phyloP scores from a whole-genome alignment of 2,888 invertebrate species.

The Tineola bisselliella region DNA sequence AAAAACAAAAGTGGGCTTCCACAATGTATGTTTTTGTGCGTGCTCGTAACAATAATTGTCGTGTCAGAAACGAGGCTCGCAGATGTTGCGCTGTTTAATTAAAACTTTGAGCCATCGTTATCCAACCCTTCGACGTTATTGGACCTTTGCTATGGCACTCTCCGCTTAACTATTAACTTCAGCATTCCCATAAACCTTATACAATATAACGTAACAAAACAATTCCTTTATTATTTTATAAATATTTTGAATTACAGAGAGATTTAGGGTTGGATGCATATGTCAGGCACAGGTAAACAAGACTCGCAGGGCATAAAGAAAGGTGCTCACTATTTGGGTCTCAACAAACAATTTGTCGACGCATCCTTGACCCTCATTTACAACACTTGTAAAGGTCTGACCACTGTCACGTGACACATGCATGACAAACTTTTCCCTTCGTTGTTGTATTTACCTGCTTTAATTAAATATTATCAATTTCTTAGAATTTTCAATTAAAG shows the following conservation, averaged over 20 bases:
- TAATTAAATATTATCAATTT: background rate
- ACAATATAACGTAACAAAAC: background rate
- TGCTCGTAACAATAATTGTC: slow-evolving; percentile 47
- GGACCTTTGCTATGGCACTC: slow-evolving; percentile 21
- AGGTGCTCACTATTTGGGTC: slow-evolving; percentile 9
- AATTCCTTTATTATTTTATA: background rate
- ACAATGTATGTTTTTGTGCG: slow-evolving; percentile 20
- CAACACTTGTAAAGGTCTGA: slow-evolving; percentile 9
- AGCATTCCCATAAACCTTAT: background rate
- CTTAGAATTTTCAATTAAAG: too few species aligned
- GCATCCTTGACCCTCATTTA: slow-evolving; percentile 10
- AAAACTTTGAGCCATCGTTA: slow-evolving; percentile 56
- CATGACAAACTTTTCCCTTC: background rate
- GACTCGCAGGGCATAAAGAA: background rate
- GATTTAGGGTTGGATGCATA: slow-evolving; percentile 6
- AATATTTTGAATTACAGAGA: background rate
- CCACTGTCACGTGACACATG: background rate
- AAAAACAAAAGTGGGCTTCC: background rate
- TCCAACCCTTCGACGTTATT: slow-evolving; percentile 49
- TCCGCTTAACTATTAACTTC: background rate
- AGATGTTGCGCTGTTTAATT: slow-evolving; percentile 60
- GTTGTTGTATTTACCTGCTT: background rate
- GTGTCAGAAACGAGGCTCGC: slow-evolving; percentile 41
- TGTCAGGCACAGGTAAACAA: slow-evolving; percentile 1
- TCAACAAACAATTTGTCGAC: slow-evolving; percentile 5